A percentile compares a stretch with the other conserved stretches of the same genome.
Conservation (phyloP, 2,888 invertebrate species). For the Pyralis farinalis region DNA sequence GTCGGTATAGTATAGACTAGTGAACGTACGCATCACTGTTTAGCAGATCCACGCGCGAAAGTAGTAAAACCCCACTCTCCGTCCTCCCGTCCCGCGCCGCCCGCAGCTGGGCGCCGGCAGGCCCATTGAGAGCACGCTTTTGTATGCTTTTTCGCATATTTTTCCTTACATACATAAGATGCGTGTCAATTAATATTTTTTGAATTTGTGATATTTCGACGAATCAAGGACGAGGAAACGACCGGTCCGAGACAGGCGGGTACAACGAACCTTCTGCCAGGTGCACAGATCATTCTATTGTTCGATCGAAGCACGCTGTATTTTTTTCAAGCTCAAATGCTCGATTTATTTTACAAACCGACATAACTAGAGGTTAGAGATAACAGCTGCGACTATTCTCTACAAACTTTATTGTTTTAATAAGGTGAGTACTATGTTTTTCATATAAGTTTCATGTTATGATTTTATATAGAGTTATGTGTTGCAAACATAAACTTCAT, state of each 20-base stretch:
- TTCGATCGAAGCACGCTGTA: too few species aligned
- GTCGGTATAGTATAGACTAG: too few species aligned
- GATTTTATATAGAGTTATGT: too few species aligned
- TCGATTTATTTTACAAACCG: slow-evolving; percentile 4
- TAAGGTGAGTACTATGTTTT: neutral
- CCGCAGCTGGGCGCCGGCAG: slow-evolving; percentile 18
- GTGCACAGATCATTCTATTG: too few species aligned
- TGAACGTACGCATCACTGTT: too few species aligned
- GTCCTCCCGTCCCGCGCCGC: neutral
- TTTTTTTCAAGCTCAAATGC: neutral
- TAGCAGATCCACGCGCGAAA: too few species aligned
- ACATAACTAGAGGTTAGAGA: slow-evolving; percentile 11
- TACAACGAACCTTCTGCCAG: neutral
- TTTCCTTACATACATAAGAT: neutral
- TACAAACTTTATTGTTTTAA: neutral
- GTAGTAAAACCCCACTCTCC: too few species aligned
- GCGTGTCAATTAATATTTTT: neutral
- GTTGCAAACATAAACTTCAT: neutral
- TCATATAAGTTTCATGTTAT: too few species aligned
- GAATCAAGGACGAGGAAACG: neutral
- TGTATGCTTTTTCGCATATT: neutral
- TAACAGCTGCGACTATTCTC: slow-evolving; percentile 10
- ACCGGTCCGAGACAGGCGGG: neutral
- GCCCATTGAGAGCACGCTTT: slow-evolving; percentile 14
- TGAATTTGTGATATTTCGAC: neutral